Conservation (phyloP, 2,113 vertebrate genomes). For the Chloebia gouldiae region DNA sequence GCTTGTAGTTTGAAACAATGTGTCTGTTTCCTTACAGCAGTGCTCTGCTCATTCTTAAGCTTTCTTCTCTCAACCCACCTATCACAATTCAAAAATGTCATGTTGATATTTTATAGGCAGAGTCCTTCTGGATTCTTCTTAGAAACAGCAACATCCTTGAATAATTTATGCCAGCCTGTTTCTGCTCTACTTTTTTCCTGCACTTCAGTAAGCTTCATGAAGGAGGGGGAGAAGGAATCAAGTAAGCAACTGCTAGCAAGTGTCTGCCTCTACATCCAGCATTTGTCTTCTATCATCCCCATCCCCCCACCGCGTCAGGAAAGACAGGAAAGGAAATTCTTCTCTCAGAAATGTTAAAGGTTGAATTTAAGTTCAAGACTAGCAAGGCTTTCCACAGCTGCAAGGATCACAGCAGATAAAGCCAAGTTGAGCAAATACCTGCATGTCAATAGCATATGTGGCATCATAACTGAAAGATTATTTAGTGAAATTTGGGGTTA, state of each 20-base stretch:
- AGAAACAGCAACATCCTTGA: conserved; percentile 53
- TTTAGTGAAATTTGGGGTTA: not conserved
- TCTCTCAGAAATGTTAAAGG: not conserved
- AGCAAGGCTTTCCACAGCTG: not conserved
- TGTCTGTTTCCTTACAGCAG: conserved; percentile 23
- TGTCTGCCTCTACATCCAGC: not conserved
- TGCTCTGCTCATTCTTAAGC: not conserved
- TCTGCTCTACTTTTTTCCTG: conserved; percentile 65
- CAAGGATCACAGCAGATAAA: not conserved
- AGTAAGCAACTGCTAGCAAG: not conserved
- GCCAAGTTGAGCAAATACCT: not conserved
- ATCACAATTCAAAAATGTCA: conserved; percentile 58
- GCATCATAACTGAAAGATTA: not conserved
- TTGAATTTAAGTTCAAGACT: not conserved
- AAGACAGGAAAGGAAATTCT: not conserved
- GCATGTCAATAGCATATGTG: not conserved
- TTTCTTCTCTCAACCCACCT: conserved; percentile 35
- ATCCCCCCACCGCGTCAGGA: not conserved
- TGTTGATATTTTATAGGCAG: conserved; percentile 67
- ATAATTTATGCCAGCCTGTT: conserved; percentile 66
- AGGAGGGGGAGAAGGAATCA: not conserved
- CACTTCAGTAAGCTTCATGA: conserved; percentile 1
- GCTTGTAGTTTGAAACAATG: not conserved
- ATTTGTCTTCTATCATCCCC: not conserved
- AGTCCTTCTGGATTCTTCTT: not conserved